phyloP scores from a whole-genome alignment of 2,888 invertebrate species.

The Thecophora atra region DNA sequence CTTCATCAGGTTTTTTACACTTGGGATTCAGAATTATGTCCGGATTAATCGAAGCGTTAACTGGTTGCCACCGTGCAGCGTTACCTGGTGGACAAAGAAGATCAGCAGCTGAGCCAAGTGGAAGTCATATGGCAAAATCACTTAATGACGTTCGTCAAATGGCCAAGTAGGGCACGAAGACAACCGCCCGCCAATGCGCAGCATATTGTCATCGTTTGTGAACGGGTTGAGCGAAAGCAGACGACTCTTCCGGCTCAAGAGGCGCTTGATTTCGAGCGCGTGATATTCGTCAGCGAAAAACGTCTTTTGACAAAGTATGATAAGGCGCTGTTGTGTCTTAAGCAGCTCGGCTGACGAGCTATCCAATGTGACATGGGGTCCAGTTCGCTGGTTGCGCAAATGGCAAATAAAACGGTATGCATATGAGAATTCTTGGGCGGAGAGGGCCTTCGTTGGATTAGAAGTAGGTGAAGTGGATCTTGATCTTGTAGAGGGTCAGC shows the following conservation, averaged over 20 bases:
- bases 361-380: background rate
- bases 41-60: slow-evolving; percentile 29
- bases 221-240: background rate
- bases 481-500: background rate
- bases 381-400: background rate
- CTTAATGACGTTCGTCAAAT: slow-evolving; percentile 26
- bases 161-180: background rate
- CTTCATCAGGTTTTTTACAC: background rate
- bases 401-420: background rate
- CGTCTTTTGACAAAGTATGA: too few relatives aligned
- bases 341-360: background rate
- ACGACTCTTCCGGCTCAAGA: background rate
- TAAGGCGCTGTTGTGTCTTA: background rate
- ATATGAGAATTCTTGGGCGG: background rate
- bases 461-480: slow-evolving; percentile 19
- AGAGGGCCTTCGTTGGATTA: slow-evolving; percentile 7
- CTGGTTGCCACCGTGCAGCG: slow-evolving; percentile 5
- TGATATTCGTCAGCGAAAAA: too few relatives aligned
- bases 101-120: slow-evolving; percentile 6
- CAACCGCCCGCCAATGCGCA: background rate
- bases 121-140: slow-evolving; percentile 21
- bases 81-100: background rate
- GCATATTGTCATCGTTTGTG: background rate
- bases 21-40: background rate
- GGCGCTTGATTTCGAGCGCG: background rate